A percentile compares a stretch with the other conserved stretches of the same genome.
Conservation (phyloP, 1,140 invertebrate species). For the Hormaphis cornu region DNA sequence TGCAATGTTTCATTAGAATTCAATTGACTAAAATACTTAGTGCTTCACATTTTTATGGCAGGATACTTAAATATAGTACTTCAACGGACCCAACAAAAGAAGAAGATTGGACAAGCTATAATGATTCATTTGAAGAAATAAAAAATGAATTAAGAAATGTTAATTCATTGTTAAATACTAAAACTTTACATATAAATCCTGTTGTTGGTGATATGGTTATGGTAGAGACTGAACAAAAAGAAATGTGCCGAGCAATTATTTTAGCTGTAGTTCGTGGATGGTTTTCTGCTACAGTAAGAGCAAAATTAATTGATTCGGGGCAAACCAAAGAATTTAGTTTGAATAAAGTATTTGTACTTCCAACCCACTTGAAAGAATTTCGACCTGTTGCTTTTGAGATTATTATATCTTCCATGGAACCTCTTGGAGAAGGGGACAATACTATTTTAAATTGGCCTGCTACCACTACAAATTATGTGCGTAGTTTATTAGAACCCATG, state of each 20-base stretch:
- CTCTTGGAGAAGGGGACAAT: neutral
- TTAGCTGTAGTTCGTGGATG: neutral
- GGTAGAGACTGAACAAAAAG: neutral
- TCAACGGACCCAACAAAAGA: neutral
- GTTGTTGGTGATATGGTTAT: conserved; percentile 13
- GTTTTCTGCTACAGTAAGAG: neutral
- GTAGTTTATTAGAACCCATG: conserved; percentile 1
- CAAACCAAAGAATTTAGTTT: neutral
- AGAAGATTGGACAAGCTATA: neutral
- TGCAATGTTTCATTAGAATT: neutral
- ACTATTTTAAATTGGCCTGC: neutral
- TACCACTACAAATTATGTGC: neutral
- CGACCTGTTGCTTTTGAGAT: conserved; percentile 4
- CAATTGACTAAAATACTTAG: neutral
- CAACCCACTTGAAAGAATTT: neutral
- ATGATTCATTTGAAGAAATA: neutral
- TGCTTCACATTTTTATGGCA: conserved; percentile 19
- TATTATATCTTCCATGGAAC: conserved; percentile 8
- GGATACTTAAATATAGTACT: conserved; percentile 18
- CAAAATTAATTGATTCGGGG: conserved; percentile 8
- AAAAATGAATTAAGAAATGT: neutral
- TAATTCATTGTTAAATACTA: neutral
- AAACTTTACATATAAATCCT: neutral
- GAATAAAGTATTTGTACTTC: conserved; percentile 3
- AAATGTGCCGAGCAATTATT: conserved; percentile 4